Evolutionary conservation across 2,797 vertebrate species (phyloP), one percentile per base, ranked within the genome.

Genomic region (Anas georgica): DNA sequence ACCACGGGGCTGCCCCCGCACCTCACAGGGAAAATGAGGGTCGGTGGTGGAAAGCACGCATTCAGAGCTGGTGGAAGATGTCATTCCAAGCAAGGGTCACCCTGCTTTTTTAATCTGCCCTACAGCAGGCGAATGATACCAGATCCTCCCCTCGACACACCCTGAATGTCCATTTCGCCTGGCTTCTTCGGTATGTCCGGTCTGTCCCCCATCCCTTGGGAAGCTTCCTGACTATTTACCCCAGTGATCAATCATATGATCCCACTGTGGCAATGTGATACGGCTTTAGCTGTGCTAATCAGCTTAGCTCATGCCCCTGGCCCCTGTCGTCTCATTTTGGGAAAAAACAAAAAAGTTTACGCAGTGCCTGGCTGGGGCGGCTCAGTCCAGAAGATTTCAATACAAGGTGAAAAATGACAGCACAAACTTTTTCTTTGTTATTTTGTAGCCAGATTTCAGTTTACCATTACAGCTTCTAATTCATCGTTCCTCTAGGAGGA

Each of bases 181-280:
- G 45, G 26, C 46, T 91, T 77, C 56, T 83, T 1, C 23, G 28
- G 50, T 56, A 54, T 5, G 3, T 68, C 45, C 31, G 35, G 26
- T 67, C 25, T 67, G 39, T 18, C 69, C 28, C 6, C 8, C 46
- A 77, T 85, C 62, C 82, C 67, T 93, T 94, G 89, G 69, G 89
- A 97, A 95, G 82, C 55, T 92, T 95, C 86, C 81, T 83, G 78
- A 88, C 63, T 96, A 79, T 86, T 84, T 84, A 56, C 54, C 70
- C 72, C 80, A 68, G 63, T 67, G 88, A 77, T 91, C 74, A 45
- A 80, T 93, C 95, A 95, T 93, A 84, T 94, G 91, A 96, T 64
- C 83, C 70, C 41, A 58, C 50, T 43, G 64, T 46, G 54, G 92
- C 95, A 96, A 93, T 94, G 95, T 96, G 95, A 96, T 94, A 90